A percentile compares a stretch with the other conserved stretches of the same genome.
These are phyloP conservation scores for Hestina assimilis DNA, from an alignment of 1,140 invertebrate species.

Conservation along the genomic window DNA sequence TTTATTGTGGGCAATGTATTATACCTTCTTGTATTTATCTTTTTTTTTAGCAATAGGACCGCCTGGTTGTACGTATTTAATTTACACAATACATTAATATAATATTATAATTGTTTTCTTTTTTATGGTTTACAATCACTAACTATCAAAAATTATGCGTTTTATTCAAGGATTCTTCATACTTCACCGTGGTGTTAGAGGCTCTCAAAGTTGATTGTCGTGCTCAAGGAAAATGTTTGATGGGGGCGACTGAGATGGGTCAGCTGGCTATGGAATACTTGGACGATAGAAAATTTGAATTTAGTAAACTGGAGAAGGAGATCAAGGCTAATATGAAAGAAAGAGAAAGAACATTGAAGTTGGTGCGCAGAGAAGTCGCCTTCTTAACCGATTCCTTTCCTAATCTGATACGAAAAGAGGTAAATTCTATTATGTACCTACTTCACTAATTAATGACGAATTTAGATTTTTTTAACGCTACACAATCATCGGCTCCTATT, in stretches of 20 bases:
- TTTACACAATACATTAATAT: no score
- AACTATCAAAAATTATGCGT: no score
- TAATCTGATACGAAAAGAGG: conserved; percentile 80
- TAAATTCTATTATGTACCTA: conserved; percentile 28
- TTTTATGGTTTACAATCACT: no score
- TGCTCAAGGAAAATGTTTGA: conserved; percentile 79
- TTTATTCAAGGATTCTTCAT: conserved; percentile 78
- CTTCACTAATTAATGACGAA: no score
- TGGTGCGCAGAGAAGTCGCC: conserved; percentile 75
- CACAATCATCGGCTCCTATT: no score
- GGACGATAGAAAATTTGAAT: conserved; percentile 79
- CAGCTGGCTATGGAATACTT: conserved; percentile 82
- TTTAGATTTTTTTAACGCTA: no score
- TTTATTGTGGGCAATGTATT: no score
- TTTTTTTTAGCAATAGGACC: no score
- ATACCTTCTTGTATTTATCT: no score
- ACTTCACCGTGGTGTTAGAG: conserved; percentile 80
- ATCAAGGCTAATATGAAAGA: conserved; percentile 81
- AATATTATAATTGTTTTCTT: no score
- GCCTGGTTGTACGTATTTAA: no score
- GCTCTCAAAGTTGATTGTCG: conserved; percentile 77
- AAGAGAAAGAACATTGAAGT: conserved; percentile 77
- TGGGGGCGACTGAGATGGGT: conserved; percentile 80
- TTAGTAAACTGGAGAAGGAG: conserved; percentile 76
- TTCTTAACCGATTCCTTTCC: conserved; percentile 79